Base-by-base conservation (phyloP, 2,888 invertebrate species). In the Drosophila paracracens region DNA sequence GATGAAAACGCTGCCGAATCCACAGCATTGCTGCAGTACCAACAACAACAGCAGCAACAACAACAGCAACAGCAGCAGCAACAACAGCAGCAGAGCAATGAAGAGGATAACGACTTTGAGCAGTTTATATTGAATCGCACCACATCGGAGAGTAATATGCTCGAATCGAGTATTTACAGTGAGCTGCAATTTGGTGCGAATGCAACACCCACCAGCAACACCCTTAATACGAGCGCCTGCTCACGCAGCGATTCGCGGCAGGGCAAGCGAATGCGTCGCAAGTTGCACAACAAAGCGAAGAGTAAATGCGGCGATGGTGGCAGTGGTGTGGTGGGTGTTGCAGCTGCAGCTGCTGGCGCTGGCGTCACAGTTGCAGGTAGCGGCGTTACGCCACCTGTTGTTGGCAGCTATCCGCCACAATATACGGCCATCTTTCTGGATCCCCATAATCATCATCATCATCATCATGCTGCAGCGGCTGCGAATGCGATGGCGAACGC, bases 371-470 rank as follows among this genome's bases (percentile, higher is more conserved):
- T 54, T 25, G 63, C 50, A 11, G 31, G 62, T 6, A 69, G 11
- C 21, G 74, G 67, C 67, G 50, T 83, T 67, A 46, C 83, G 74
- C 59, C 89, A 88, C 74, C 87, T 62, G 87, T 83, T 59, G 79
- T 83, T 59, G 79, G 78, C 64, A 82, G 76, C 71, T 92, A 91
- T 77, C 93, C 92, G 57, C 93, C 93, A 8, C 92, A 92, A 43
- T 93, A 93, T 53, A 90, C 92, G 7, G 87, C 93, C 63, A 92
- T 93, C 64, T 93, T 91, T 70, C 66, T 92, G 66, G 92, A 93
- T 74, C 76, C 53, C 6, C 76, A 59, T 2, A 82, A 79, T 70
- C 83, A 78, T 63, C 82, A 79, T 74, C 82, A 79, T 74, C 84
- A 76, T 57, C 73, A 74, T 67, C 76, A 43, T 50, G 77, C 53